Evolutionary conservation across 30 jellyfish, hydroid and myxozoan genomes (phyloP), one percentile per base, ranked within the genome.

Genomic region (Aurelia coerulea): DNA sequence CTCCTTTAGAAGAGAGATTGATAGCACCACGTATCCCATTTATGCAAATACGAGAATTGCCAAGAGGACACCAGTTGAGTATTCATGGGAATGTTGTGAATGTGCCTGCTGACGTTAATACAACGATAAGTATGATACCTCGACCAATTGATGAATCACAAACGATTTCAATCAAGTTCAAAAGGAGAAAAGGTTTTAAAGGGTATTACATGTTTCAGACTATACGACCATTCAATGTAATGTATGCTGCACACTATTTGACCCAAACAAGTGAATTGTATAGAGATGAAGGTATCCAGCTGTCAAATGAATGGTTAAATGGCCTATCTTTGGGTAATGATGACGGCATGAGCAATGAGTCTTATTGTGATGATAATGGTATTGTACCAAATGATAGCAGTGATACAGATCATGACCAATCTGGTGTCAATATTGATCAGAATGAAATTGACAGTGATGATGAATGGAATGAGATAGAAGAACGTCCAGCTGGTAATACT

Each of bases 21-120:
- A 37, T 68, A 6, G 31, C 92, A 7, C 86, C 87, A n/a, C 68
- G 87, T 9, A 81, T 81, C 15, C 75, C 91, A 10, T 81, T 81
- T 53, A 81, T 65, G 91, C 91, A 81, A 67, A 66, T 81, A 42
- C 53, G 84, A 31, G 84, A 81, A 32, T 41, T 66, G 56, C 91
- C 91, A 31, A 81, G 91, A 53, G 91, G 84, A 16, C 41, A 74
- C 2, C 92, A 83, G 74, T 35, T 83, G 58, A 34, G 87, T 50
- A 83, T 83, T 1, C 81, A 83, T 73, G 92, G 87, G 1, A 71
- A 46, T 71, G 80, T 83, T 1, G 92, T 83, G 10, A 83, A 83
- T 83, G 92, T 83, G 14, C 92, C 92, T 1, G 79, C 92, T 2
- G 87, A 83, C 73, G 92, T 83, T 9, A 52, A 54, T 83, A 5